These are phyloP conservation scores for Pectinophora gossypiella DNA, from an alignment of 1,140 invertebrate species.

Conservation along the genomic window DNA sequence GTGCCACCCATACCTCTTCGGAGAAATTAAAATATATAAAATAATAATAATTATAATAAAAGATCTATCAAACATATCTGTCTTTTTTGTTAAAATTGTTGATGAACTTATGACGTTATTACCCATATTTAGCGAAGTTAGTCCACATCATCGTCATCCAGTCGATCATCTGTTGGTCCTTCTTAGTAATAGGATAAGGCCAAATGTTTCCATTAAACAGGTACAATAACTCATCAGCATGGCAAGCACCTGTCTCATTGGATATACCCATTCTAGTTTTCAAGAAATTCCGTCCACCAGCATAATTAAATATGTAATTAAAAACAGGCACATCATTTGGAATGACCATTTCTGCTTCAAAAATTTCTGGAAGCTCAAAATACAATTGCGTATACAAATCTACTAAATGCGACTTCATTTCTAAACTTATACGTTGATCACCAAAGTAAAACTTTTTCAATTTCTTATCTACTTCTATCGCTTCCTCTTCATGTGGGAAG, in stretches of 20 bases:
- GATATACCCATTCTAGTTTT: conserved; percentile 32
- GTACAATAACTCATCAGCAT: conserved; percentile 62
- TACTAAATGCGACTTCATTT: conserved; percentile 33
- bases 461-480: conserved; percentile 28
- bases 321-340: conserved; percentile 34
- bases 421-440: conserved; percentile 33
- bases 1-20: no score
- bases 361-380: conserved; percentile 48
- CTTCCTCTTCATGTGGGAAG: conserved; percentile 38
- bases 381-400: conserved; percentile 52
- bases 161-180: conserved; percentile 43
- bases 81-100: no score
- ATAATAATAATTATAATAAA: neutral
- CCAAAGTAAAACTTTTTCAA: conserved; percentile 50
- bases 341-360: conserved; percentile 40
- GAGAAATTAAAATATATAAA: neutral
- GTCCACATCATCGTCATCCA: conserved; percentile 54
- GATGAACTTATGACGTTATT: no score
- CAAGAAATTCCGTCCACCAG: conserved; percentile 44
- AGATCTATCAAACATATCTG: neutral
- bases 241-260: conserved; percentile 43
- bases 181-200: conserved; percentile 30
- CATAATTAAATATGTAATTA: conserved; percentile 57
- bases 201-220: conserved; percentile 44
- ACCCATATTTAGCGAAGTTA: conserved; percentile 66